Conservation (phyloP, 1,140 invertebrate genomes). For the Drosophila santomea region DNA sequence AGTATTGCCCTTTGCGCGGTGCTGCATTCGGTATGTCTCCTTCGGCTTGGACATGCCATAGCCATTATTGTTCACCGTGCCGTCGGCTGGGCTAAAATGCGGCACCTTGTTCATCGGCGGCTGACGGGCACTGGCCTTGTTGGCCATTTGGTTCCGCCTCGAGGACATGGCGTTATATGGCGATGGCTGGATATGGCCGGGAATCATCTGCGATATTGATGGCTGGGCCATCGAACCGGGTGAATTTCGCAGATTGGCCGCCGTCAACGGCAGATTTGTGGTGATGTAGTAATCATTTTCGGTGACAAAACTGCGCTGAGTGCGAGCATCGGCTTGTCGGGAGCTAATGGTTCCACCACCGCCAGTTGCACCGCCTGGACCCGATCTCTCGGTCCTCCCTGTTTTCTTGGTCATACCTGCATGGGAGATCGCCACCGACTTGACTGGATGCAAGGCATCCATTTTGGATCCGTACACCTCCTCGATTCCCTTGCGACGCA, state of each 20-base stretch:
- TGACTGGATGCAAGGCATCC: slow-evolving; percentile 53
- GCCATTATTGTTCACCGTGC: slow-evolving; percentile 14
- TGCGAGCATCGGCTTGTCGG: slow-evolving; percentile 41
- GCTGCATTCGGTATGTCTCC: slow-evolving; percentile 20
- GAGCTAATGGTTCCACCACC: slow-evolving; percentile 29
- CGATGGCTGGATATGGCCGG: slow-evolving; percentile 17
- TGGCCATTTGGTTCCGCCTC: slow-evolving; percentile 31
- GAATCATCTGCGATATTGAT: slow-evolving; percentile 14
- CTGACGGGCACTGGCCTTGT: slow-evolving; percentile 50
- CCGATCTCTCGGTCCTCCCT: slow-evolving; percentile 16
- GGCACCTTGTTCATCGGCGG: slow-evolving; percentile 28
- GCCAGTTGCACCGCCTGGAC: background rate
- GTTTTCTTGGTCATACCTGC: slow-evolving; percentile 49
- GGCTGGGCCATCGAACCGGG: background rate
- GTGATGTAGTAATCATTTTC: slow-evolving; percentile 73
- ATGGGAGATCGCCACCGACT: slow-evolving; percentile 33
- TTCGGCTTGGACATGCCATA: slow-evolving; percentile 27
- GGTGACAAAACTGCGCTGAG: slow-evolving; percentile 65
- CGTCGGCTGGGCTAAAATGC: slow-evolving; percentile 38
- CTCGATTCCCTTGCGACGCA: slow-evolving; percentile 69
- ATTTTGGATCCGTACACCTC: slow-evolving; percentile 73
- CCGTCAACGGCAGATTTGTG: slow-evolving; percentile 61
- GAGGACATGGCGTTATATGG: slow-evolving; percentile 43
- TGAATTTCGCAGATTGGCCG: slow-evolving; percentile 35
- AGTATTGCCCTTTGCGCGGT: slow-evolving; percentile 23